Evolutionary conservation across 2,113 vertebrate species (phyloP), one percentile per base, ranked within the genome.

Genomic region (Zosterops japonicus): DNA sequence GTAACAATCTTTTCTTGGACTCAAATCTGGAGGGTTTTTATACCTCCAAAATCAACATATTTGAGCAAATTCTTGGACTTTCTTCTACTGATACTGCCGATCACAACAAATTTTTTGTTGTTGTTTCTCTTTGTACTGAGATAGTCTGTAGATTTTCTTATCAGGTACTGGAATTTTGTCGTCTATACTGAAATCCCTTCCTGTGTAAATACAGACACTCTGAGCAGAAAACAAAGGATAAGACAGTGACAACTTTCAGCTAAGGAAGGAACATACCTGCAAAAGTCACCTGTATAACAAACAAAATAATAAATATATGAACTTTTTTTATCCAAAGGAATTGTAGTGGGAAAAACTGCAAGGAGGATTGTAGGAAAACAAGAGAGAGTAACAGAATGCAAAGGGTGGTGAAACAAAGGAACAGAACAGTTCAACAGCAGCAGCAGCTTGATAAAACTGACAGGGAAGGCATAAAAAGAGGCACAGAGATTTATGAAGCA

Each of bases 41-140:
- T 82, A 81, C 44, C 74, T 93, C 88, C 86, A 90, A 92, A 95
- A 52, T 83, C 88, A 92, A 96, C 71, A 95, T 64, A 82, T 68
- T 94, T 83, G 64, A 92, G 36, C 11, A 89, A 68, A 89, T 92
- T 91, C 64, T 91, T 87, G 80, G 93, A 75, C 41, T 87, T 83
- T 52, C 76, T 77, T 90, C 27, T 93, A 82, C 80, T 78, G 52
- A 89, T 79, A 75, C 27, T 68, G 56, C 7, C 0, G 52, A 91
- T 71, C 56, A 82, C 44, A 85, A 90, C 20, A 52, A 25, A 31
- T 86, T 67, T 64, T 28, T 67, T 9, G 85, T 44, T 77, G 23
- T 75, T 17, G 11, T 68, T 63, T 20, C 9, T 63, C 15, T 90
- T 88, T 49, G 27, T 36, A 69, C 28, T 83, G 33, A 83, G 50